Evolutionary conservation across 2,797 vertebrate species (phyloP), one percentile per base, ranked within the genome.

Genomic region (Adrianichthys oophorus): DNA sequence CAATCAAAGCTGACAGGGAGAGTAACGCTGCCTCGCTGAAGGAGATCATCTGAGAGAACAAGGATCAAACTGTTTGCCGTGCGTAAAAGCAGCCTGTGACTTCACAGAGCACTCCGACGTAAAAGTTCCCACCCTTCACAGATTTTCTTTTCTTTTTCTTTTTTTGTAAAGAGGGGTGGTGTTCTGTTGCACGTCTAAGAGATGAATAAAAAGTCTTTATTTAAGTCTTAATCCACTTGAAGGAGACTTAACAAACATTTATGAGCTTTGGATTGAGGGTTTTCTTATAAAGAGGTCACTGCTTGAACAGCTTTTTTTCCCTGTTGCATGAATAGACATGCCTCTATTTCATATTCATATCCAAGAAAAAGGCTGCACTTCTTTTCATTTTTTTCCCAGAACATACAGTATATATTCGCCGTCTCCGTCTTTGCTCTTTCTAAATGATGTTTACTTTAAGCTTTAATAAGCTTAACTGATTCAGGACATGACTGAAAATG

Each of bases 81-180:
- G 77, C 70, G 69, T 67, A 32, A 32, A 32, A 19, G 59, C 59
- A 8, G 58, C 54, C 44, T 19, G 44, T 18, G 41, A 64, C 21
- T 75, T 60, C 59, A 53, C 71, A 50, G 49, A 50, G 52, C 62
- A 42, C 54, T 29, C 6, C 70, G 63, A 51, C 49, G 29, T 12
- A 2, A 12, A 17, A 65, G 78, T 65, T 71, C 76, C 79, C 73
- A 80, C 85, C 82, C 73, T 72, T 66, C 40, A 48, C 32, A 70
- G 4, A 68, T 32, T 32, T 32, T 32, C 32, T 32, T 12, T 32
- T 12, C 32, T 32, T 32, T 32, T 32, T 26, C 19, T 26, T 26
- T 7, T 32, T 32, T 32, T 12, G 32, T 32, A 32, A 32, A 32
- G 32, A 32, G 32, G 26, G 32, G 32, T 32, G 32, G 32, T 32